Base-by-base conservation (phyloP, 2,797 vertebrate species). In the Clangula hyemalis region DNA sequence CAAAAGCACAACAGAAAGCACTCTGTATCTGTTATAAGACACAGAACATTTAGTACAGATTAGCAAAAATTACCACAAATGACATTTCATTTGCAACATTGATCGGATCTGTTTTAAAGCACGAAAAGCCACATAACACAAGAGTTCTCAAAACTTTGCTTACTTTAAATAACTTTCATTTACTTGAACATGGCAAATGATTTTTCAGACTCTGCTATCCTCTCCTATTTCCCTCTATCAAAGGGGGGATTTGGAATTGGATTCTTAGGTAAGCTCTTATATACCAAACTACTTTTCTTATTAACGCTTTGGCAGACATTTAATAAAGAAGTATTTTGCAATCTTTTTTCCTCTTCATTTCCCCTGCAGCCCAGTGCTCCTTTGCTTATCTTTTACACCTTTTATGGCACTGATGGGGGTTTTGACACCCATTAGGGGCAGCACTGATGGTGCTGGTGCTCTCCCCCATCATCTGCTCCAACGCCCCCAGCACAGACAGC, bases 11-110 rank as follows among this genome's bases (percentile, higher is more conserved):
- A 85, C 68, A 89, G 54, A 80, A 95, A 91, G 53, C 53, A 84
- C 74, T 41, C 60, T 8, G 0, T 81, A 86, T 84, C 66, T 75
- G 20, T 66, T n/a, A 21, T 4, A 87, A 69, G 32, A 83, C 1
- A 87, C 45, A 24, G 90, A 94, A 96, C 91, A 91, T 49, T 49
- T 88, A 73, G 85, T 90, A 82, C 89, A 81, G 43, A 88, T 62
- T 34, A 93, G 58, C 1, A 3, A 89, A 74, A 70, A 73, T 58
- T 49, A 71, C 10, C 51, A 73, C 38, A 65, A 77, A 62, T 62
- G 18, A 72, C 5, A 86, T 57, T 73, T 73, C 68, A 82, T 71
- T 93, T 39, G 19, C 43, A 79, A 51, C 3, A 4, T 3, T 57
- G 32, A 58, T 32, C 19, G 28, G n/a, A 8, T 41, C 74, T 43